Evolutionary conservation across 2,888 invertebrate genomes (phyloP).

Genomic region (Melinaea menophilus): DNA sequence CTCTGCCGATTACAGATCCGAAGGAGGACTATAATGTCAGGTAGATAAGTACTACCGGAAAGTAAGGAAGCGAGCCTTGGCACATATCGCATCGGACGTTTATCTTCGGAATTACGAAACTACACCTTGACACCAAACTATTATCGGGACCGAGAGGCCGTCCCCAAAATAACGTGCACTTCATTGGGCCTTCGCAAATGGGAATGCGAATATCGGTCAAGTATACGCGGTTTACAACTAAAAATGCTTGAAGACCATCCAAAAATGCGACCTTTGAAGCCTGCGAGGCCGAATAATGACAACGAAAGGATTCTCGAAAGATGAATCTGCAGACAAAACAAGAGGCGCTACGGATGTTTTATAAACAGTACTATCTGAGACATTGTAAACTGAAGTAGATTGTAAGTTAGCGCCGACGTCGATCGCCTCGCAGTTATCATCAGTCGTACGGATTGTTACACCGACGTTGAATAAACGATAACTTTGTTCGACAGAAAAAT

Average conservation of each 20-base stretch:
- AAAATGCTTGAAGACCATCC: conserved; percentile 55
- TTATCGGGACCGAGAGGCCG: conserved; percentile 72
- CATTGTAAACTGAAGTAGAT: conserved; percentile 52
- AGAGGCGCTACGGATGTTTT: conserved; percentile 49
- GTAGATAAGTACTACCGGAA: conserved; percentile 48
- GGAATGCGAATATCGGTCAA: conserved; percentile 69
- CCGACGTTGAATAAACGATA: conserved; percentile 11
- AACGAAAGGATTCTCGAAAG: conserved; percentile 21
- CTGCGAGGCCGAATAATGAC: conserved; percentile 19
- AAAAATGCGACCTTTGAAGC: conserved; percentile 46
- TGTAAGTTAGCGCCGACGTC: conserved; percentile 55
- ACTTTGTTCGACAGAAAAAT: conserved; percentile 51
- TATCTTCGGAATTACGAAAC: conserved; percentile 60
- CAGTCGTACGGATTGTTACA: not conserved
- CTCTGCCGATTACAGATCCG: too few relatives aligned
- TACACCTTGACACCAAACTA: conserved; percentile 71
- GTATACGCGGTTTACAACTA: conserved; percentile 49
- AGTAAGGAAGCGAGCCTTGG: conserved; percentile 57
- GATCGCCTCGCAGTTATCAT: not conserved
- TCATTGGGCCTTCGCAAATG: conserved; percentile 59
- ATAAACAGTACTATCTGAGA: conserved; percentile 55
- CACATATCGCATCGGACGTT: conserved; percentile 53
- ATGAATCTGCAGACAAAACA: conserved; percentile 38
- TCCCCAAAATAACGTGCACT: conserved; percentile 61
- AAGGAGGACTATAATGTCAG: conserved; percentile 28